Evolutionary conservation across 2,888 invertebrate species (phyloP).

Genomic region (Molanna angustata): DNA sequence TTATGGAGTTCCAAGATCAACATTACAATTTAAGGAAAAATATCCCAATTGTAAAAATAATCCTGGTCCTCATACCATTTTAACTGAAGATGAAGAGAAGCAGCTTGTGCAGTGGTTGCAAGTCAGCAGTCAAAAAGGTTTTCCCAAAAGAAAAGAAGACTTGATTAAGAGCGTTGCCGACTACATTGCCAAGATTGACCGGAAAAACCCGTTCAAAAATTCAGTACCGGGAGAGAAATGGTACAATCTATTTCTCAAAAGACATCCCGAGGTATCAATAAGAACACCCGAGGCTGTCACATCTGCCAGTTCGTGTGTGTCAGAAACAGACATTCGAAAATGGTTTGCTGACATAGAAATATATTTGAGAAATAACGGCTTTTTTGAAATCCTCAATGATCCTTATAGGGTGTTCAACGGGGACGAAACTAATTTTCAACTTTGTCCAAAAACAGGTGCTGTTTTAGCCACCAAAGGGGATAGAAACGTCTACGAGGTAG

Average conservation of each 20-base stretch:
- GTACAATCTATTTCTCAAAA: neutral
- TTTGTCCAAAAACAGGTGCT: slow-evolving; percentile 2
- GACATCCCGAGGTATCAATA: neutral
- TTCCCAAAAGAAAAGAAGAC: neutral
- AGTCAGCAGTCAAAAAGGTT: neutral
- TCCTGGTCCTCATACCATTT: neutral
- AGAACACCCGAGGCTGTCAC: neutral
- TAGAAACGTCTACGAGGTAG: slow-evolving; percentile 1
- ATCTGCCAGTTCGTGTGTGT: neutral
- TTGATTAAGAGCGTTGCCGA: neutral
- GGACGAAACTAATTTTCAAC: slow-evolving; percentile 2
- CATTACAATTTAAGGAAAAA: no score
- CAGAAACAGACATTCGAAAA: slow-evolving; percentile 3
- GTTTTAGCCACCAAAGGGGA: slow-evolving; percentile 1
- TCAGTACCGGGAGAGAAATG: neutral
- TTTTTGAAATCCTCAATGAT: slow-evolving; percentile 1
- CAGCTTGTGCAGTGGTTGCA: neutral
- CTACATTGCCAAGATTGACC: neutral
- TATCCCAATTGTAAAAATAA: no score
- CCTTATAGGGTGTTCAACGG: neutral
- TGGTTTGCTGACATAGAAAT: slow-evolving; percentile 3
- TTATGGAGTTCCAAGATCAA: no score
- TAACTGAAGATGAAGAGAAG: neutral
- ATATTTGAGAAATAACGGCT: neutral
- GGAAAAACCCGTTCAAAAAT: neutral